A percentile compares a stretch with the other conserved stretches of the same genome.
phyloP scores from a whole-genome alignment of 2,888 invertebrate species.

The Bombylius discolor region DNA sequence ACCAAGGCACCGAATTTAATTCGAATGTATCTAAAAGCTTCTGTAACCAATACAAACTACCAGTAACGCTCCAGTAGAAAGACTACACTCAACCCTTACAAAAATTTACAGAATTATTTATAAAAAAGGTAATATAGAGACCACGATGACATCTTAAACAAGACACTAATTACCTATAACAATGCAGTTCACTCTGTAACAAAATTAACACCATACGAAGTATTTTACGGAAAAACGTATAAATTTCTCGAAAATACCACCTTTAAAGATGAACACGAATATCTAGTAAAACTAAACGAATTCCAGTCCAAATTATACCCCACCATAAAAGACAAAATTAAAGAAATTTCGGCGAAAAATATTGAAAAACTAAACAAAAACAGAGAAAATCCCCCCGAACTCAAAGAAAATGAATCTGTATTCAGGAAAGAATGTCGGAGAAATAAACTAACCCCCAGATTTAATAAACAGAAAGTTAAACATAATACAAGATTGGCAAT shows the following conservation, averaged over 20 bases:
- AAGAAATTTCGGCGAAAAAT: not conserved
- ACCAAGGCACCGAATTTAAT: conserved; percentile 10
- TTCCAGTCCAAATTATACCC: not conserved
- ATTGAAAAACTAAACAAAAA: not conserved
- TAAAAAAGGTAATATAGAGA: not conserved
- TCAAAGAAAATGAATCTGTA: not conserved
- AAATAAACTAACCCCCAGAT: not conserved
- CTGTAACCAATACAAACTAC: conserved; percentile 8
- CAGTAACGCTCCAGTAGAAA: conserved; percentile 13
- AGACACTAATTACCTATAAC: not conserved
- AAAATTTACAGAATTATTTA: conserved; percentile 14
- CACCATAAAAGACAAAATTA: not conserved
- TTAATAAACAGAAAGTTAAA: not conserved
- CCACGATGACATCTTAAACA: conserved; percentile 1
- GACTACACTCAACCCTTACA: conserved; percentile 11
- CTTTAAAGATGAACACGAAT: not conserved
- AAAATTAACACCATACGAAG: conserved; percentile 1
- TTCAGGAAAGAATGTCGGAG: not conserved
- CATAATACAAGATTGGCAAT: not conserved
- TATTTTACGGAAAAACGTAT: not conserved
- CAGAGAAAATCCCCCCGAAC: not conserved
- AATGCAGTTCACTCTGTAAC: not conserved
- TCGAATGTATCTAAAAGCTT: conserved; percentile 12
- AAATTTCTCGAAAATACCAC: not conserved
- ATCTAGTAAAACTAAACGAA: not conserved